phyloP scores from a whole-genome alignment of 2,797 vertebrate species.

The Amphiprion clarkii region DNA sequence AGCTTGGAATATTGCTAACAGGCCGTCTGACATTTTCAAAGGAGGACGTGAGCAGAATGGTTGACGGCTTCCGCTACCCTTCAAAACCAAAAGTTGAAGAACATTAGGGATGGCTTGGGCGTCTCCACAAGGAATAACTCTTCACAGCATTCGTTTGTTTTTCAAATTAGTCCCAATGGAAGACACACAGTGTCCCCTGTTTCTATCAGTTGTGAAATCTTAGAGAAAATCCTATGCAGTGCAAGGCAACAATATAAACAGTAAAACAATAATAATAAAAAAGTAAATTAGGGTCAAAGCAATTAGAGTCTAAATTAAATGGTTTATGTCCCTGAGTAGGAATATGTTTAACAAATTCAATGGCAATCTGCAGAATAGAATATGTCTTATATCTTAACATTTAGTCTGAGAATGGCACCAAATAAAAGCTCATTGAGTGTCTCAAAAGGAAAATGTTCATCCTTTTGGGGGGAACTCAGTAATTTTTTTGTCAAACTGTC shows the following conservation, averaged over 20 bases:
- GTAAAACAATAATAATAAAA: too few relatives aligned
- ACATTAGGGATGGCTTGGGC: constrained; percentile 29
- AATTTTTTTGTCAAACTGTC: not conserved
- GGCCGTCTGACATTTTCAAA: constrained; percentile 83
- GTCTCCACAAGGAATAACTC: constrained; percentile 28
- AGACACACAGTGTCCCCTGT: constrained; percentile 30
- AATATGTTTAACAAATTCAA: not conserved
- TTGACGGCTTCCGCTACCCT: constrained; percentile 55
- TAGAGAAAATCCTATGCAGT: not conserved
- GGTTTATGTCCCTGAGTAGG: not conserved
- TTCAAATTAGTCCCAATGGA: constrained; percentile 12
- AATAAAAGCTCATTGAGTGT: not conserved
- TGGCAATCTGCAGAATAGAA: not conserved
- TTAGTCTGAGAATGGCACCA: not conserved
- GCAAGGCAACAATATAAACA: not conserved
- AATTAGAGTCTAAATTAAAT: not conserved
- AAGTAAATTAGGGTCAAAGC: too few relatives aligned
- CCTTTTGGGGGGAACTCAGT: not conserved
- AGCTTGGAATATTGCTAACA: constrained; percentile 74
- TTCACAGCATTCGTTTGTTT: not conserved
- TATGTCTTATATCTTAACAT: not conserved
- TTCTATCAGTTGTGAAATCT: constrained; percentile 17
- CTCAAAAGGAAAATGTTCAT: not conserved
- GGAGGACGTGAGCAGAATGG: constrained; percentile 76
- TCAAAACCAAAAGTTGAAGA: constrained; percentile 67